Conservation (phyloP, 1,140 invertebrate genomes). For the Drosophila tani region DNA sequence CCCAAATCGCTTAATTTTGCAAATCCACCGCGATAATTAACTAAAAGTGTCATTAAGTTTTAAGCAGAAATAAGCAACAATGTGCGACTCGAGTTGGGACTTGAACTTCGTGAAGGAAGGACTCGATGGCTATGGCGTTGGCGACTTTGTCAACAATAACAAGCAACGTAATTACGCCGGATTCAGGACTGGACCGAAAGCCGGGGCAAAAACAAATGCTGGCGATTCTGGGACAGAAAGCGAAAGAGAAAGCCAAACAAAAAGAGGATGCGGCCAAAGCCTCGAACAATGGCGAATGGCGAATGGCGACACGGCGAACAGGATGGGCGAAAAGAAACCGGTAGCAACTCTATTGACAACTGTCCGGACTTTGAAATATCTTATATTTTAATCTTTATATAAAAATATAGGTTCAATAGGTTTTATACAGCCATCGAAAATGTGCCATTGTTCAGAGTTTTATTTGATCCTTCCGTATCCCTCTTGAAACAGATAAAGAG, state of each 20-base stretch:
- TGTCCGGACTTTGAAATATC: slow-evolving; percentile 1
- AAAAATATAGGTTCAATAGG: too few species aligned
- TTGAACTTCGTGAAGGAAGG: slow-evolving; percentile 11
- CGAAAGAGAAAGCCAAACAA: slow-evolving; percentile 58
- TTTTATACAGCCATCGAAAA: too few species aligned
- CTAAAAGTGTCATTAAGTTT: slow-evolving; percentile 83
- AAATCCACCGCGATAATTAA: slow-evolving; percentile 84
- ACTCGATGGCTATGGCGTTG: slow-evolving; percentile 24
- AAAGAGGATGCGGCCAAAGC: slow-evolving; percentile 54
- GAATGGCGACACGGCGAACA: slow-evolving; percentile 21
- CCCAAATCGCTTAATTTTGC: slow-evolving; percentile 82
- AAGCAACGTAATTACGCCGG: slow-evolving; percentile 72
- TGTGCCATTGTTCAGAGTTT: too few species aligned
- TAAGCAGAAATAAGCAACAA: slow-evolving; percentile 79
- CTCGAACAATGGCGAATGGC: slow-evolving; percentile 31
- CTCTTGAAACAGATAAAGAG: too few species aligned
- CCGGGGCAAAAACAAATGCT: slow-evolving; percentile 28
- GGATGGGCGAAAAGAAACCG: slow-evolving; percentile 17
- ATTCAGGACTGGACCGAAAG: slow-evolving; percentile 38
- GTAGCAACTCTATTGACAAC: not conserved
- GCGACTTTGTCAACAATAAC: slow-evolving; percentile 78
- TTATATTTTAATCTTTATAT: not conserved
- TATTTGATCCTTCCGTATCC: too few species aligned
- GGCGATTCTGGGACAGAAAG: slow-evolving; percentile 20
- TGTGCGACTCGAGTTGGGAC: slow-evolving; percentile 41